Conservation (phyloP, 2,888 invertebrate species). For the Thereva nobilitata region DNA sequence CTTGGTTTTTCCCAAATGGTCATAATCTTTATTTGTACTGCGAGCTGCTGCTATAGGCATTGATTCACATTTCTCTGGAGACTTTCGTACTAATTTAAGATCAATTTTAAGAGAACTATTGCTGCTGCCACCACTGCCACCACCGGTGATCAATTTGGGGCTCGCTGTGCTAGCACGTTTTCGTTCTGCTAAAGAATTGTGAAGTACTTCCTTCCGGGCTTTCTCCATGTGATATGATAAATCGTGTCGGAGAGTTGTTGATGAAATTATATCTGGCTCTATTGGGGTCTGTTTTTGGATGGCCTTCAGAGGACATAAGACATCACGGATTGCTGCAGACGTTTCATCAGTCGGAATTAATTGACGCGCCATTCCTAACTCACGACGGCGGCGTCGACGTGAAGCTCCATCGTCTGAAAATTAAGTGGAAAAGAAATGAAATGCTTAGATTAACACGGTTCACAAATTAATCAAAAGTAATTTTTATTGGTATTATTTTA, state of each 20-base stretch:
- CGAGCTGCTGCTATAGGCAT: conserved; percentile 37
- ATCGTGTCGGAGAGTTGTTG: conserved; percentile 45
- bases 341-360: conserved; percentile 52
- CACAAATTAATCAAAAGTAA: conserved; percentile 10
- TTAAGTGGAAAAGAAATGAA: conserved; percentile 15
- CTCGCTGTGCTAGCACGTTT: conserved; percentile 48
- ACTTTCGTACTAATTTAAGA: conserved; percentile 32
- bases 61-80: conserved; percentile 40
- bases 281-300: conserved; percentile 23
- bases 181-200: conserved; percentile 41
- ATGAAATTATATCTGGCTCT: conserved; percentile 10
- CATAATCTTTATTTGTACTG: conserved; percentile 45
- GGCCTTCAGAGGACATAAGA: conserved; percentile 49
- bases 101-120: conserved; percentile 26
- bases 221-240: conserved; percentile 50
- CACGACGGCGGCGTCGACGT: conserved; percentile 55
- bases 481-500: no score
- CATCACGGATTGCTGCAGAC: conserved; percentile 50
- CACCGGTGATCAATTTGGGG: conserved; percentile 44
- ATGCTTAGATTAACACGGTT: conserved; percentile 12
- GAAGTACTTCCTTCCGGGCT: conserved; percentile 46
- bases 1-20: conserved; percentile 45
- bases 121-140: background rate
- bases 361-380: conserved; percentile 54
- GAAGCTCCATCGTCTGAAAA: conserved; percentile 57